Evolutionary conservation across 2,113 vertebrate species (phyloP), one percentile per base, ranked within the genome.

Genomic region (Synodontis membranacea): DNA sequence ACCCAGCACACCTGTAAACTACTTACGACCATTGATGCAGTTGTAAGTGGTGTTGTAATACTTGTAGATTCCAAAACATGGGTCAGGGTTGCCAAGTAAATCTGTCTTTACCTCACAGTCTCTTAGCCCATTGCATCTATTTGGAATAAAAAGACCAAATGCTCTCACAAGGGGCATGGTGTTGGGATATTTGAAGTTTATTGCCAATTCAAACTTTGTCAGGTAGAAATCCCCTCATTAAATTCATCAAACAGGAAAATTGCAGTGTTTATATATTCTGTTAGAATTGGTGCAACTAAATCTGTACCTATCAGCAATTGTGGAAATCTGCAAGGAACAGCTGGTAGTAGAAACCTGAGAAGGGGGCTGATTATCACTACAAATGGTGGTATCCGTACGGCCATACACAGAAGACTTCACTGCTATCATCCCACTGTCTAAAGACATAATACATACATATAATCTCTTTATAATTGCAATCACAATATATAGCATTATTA

Each of bases 31-130:
- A 75, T 4, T 15, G 70, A 64, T 14, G 5, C 60, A 64, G 46
- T 28, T 52, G 37, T 83, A 87, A 31, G 68, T 66, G 31, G 86
- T 87, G 46, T 64, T 83, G 80, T 31, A 68, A 60, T 88, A 88
- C 21, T 88, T 86, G 80, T 58, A 79, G 23, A 39, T 82, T 34
- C 58, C 87, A 46, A 0, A 1, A 39, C 87, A 88, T n/a, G 87
- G 87, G 42, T 88, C 83, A 56, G 14, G 0, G 28, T 4, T 12
- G 9, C 52, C 66, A 48, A 88, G 58, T 52, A 37, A 48, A 56
- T 68, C 68, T 7, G 84, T 79, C 31, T 58, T 83, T 50, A 86
- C 21, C 72, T 88, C 80, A 54, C 84, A 88, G 5, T 21, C 44
- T 48, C 5, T 86, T 42, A 37, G 39, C 5, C 87, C 84, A 74